Evolutionary conservation across 2,888 invertebrate species (phyloP).

Genomic region (Noctuana brunneofusca): DNA sequence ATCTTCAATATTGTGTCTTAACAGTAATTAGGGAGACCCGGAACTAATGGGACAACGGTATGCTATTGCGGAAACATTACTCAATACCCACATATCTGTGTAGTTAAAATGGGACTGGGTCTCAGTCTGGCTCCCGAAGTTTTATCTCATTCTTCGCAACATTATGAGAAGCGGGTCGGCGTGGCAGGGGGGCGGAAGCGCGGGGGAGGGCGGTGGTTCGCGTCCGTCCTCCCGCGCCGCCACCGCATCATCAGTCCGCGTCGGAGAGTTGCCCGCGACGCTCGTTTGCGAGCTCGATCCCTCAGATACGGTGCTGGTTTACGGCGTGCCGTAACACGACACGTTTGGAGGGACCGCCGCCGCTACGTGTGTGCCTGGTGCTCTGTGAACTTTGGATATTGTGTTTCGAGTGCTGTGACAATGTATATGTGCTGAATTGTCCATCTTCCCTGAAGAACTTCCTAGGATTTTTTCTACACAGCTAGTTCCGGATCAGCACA

Average conservation of each 20-base stretch:
- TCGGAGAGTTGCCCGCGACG: constrained; percentile 77
- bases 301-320: constrained; percentile 83
- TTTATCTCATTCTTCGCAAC: constrained; percentile 69
- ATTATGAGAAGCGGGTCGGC: constrained; percentile 58
- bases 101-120: constrained; percentile 75
- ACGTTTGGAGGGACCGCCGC: constrained; percentile 81
- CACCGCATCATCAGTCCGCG: constrained; percentile 79
- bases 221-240: constrained; percentile 75
- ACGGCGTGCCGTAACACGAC: constrained; percentile 82
- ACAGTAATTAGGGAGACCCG: constrained; percentile 43
- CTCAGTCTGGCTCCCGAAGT: constrained; percentile 71
- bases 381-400: constrained; percentile 76
- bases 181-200: constrained; percentile 44
- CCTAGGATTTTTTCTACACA: constrained; percentile 74
- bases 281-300: constrained; percentile 76
- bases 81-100: constrained; percentile 49
- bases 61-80: constrained; percentile 64
- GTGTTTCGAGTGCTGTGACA: constrained; percentile 77
- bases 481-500: constrained; percentile 81
- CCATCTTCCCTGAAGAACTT: constrained; percentile 54
- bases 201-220: constrained; percentile 51
- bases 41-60: constrained; percentile 56
- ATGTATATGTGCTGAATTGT: constrained; percentile 74
- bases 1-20: neutral
- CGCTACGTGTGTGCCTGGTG: constrained; percentile 77